Evolutionary conservation across 2,113 vertebrate species (phyloP).

Genomic region (Clarias magur): DNA sequence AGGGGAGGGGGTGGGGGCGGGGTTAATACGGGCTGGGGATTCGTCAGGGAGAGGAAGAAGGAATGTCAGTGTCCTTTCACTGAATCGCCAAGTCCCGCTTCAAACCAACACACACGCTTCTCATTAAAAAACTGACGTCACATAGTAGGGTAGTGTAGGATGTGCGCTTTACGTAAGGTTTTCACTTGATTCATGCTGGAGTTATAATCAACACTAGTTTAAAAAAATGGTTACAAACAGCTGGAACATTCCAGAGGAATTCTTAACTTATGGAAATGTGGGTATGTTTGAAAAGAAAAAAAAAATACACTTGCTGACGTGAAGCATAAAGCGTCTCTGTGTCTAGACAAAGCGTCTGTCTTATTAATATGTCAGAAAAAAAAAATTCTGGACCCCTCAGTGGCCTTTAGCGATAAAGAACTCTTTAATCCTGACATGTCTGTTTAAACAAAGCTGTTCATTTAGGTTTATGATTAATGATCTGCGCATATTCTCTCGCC

Average conservation of each 20-base stretch:
- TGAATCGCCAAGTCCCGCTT: background rate
- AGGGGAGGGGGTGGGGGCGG: background rate
- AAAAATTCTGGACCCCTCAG: background rate
- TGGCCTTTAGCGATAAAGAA: slow-evolving; percentile 28
- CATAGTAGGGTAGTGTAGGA: background rate
- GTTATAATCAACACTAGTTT: background rate
- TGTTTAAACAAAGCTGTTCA: slow-evolving; percentile 16
- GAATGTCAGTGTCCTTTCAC: background rate
- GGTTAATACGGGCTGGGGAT: background rate
- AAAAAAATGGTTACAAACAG: background rate
- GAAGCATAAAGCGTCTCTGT: slow-evolving; percentile 12
- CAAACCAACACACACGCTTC: background rate
- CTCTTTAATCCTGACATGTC: slow-evolving; percentile 20
- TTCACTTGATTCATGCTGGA: background rate
- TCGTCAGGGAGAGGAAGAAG: background rate
- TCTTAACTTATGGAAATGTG: background rate
- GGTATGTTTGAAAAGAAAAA: background rate
- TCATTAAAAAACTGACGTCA: background rate
- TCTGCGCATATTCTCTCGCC: background rate
- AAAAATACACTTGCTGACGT: background rate
- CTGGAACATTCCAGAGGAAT: background rate
- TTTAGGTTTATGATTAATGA: background rate
- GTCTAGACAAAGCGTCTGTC: slow-evolving; percentile 10
- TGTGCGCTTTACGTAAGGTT: background rate
- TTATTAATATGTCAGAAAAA: background rate